These are phyloP conservation scores for Apistogramma diplotaenia DNA, from an alignment of 2,113 vertebrate species.

Conservation along the genomic window DNA sequence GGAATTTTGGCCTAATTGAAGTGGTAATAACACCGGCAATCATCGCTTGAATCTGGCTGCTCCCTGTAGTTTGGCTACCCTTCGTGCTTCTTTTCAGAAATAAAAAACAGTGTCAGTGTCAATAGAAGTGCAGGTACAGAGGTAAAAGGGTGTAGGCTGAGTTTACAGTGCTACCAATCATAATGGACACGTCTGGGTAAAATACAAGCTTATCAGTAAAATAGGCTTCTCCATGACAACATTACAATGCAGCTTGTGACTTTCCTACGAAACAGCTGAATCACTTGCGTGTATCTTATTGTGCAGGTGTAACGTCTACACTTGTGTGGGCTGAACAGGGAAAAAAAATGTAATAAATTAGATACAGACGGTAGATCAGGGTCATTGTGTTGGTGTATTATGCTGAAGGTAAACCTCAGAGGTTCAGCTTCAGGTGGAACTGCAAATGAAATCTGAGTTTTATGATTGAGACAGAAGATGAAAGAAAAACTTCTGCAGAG, in stretches of 20 bases:
- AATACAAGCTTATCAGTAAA: not conserved
- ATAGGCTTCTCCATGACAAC: not conserved
- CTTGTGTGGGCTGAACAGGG: not conserved
- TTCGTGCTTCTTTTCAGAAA: not conserved
- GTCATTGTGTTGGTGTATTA: not conserved
- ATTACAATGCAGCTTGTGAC: not conserved
- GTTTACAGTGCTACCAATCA: not conserved
- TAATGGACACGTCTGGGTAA: not conserved
- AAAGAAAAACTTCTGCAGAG: not conserved
- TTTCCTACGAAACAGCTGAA: slow-evolving; percentile 9
- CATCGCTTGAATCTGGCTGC: not conserved
- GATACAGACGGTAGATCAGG: not conserved
- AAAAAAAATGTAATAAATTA: slow-evolving; percentile 14
- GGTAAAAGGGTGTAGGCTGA: not conserved
- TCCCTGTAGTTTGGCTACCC: not conserved
- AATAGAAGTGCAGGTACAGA: not conserved
- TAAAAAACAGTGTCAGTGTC: not conserved
- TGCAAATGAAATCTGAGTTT: slow-evolving; percentile 10
- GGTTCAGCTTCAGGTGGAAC: slow-evolving; percentile 13
- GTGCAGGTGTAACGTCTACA: not conserved
- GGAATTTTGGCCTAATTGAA: slow-evolving; percentile 4
- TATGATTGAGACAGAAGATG: slow-evolving; percentile 29
- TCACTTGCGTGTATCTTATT: not conserved
- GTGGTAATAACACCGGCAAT: not conserved
- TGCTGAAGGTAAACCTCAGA: slow-evolving; percentile 18